Evolutionary conservation across 2,888 invertebrate species (phyloP).

Genomic region (Ganaspis brasiliensis): DNA sequence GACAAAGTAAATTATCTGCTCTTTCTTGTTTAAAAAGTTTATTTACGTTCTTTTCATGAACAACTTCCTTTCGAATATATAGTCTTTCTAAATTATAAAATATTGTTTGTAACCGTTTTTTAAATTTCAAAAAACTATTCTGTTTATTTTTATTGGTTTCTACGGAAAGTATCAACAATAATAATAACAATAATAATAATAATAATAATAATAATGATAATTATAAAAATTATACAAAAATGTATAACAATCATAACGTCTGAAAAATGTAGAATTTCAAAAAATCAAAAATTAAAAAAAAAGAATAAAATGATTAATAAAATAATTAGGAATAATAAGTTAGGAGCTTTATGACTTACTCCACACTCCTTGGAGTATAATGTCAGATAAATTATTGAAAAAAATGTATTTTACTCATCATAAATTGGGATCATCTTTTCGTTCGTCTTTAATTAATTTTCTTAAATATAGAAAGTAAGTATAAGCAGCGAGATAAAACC

Average conservation of each 20-base stretch:
- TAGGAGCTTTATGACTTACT: background rate
- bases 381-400: conserved; percentile 3
- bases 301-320: background rate
- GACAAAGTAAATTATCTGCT: conserved; percentile 1
- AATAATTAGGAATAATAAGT: conserved; percentile 5
- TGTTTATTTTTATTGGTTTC: no score
- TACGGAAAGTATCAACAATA: no score
- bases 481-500: conserved; percentile 20
- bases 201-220: no score
- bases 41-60: background rate
- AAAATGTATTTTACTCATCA: conserved; percentile 23
- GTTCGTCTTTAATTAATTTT: conserved; percentile 29
- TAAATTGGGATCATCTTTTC: conserved; percentile 15
- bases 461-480: conserved; percentile 25
- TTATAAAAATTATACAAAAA: no score
- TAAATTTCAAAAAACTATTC: no score
- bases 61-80: background rate
- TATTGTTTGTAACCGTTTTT: no score
- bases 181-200: no score
- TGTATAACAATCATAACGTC: no score
- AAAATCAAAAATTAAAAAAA: background rate
- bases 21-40: background rate
- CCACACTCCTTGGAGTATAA: background rate
- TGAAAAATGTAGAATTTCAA: background rate
- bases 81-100: background rate